Evolutionary conservation across 2,888 invertebrate species (phyloP), one percentile per base, ranked within the genome.

Genomic region (Drosophila cognata): DNA sequence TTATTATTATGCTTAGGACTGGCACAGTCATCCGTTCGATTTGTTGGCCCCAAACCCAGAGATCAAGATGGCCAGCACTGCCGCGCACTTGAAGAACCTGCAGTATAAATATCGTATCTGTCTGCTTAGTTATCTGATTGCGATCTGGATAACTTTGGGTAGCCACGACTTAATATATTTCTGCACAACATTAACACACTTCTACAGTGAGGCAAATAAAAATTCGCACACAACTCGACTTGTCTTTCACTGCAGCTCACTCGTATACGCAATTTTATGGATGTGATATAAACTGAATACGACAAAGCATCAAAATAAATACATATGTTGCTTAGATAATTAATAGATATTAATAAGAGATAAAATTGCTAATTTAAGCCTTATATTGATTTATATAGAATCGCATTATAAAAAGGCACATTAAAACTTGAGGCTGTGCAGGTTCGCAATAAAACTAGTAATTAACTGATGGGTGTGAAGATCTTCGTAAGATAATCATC

Each of bases 21-120:
- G 66, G 81, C 78, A 62, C n/a, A 77, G 77, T 77, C 77, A 77
- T 77, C 77, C 64, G 50, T 60, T 25, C 75, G 52, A 60, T 75
- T 51, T 48, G 38, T 52, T 48, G 28, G 46, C 55, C 25, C 18
- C 36, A 25, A 38, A 31, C 21, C 41, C 29, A 29, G 6, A 21
- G 16, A 29, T 41, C 41, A 8, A n/a, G 29, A 56, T 35, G 50
- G 36, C 29, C 41, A 41, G 51, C 33, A 28, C n/a, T n/a, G 56
- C 31, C 29, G 51, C 21, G 28, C 46, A 46, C 59, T 71, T 56
- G 31, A 56, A 31, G 62, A 72, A 72, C 73, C 73, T 71, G 73
- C 60, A 41, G 48, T 10, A 69, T 52, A 41, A 41, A 29, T 52
- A 52, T 69, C 48, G 48, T 51, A 48, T 53, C 43, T 56, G 8